Base-by-base conservation (phyloP, 2,797 vertebrate genomes). In the Eupleurogrammus muticus region DNA sequence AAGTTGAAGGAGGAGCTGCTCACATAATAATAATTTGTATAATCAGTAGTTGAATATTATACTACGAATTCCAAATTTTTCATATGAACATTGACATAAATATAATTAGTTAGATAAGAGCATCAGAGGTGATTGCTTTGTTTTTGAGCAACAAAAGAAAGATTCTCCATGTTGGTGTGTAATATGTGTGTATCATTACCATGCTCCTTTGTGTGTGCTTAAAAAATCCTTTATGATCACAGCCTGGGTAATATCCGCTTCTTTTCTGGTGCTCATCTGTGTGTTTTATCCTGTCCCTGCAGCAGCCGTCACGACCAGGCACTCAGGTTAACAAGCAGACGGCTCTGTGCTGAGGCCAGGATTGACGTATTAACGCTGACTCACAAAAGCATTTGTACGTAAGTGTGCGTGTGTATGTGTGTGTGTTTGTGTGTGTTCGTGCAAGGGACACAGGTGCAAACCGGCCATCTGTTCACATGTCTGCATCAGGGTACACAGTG, bases 361-460 rank as follows among this genome's bases (percentile, higher is more conserved):
- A 78, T 77, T 84, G 89, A 91, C 53, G 63, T 55, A 79, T 6
- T 17, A n/a, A 60, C 23, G 59, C 73, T 85, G 85, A 91, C 65
- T 87, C 85, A 86, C 65, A 70, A n/a, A 46, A 9, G 47, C 42
- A 44, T 70, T 58, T 59, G 51, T 64, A 51, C 42, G 60, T 42
- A 47, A 53, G 35, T 46, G 55, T 56, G 58, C 54, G 72, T 55
- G 44, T 60, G 62, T 40, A 36, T 62, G 56, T 48, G 66, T 70
- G 35, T 61, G 66, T 57, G 56, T 59, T 38, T 66, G 28, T 70
- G 67, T 67, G 52, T 53, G 8, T 61, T 53, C 11, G 55, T 52
- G 42, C 14, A 17, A 48, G 50, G 70, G 35, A 4, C 55, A 46
- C 82, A 82, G 71, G 66, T 86, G 79, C 56, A 53, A 35, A 36